These are phyloP conservation scores for Odontesthes bonariensis DNA, from an alignment of 2,113 vertebrate genomes.

Conservation along the genomic window DNA sequence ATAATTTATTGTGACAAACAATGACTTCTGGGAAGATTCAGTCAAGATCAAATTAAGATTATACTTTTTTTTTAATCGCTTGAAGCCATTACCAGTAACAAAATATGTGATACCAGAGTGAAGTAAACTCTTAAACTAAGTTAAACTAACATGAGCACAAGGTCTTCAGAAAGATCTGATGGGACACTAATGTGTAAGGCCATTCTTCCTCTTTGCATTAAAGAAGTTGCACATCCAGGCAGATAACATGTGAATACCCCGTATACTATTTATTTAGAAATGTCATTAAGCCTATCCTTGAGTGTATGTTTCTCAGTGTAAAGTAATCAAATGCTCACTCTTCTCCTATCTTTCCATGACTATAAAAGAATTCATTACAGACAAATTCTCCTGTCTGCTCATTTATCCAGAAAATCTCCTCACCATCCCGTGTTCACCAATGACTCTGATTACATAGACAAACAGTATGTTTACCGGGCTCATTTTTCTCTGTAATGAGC, in stretches of 20 bases:
- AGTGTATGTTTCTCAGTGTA: not conserved
- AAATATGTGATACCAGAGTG: too few species aligned
- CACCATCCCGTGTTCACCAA: slow-evolving; percentile 55
- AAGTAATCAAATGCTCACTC: not conserved
- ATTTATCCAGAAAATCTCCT: slow-evolving; percentile 73
- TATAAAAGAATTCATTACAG: slow-evolving; percentile 45
- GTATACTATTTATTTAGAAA: not conserved
- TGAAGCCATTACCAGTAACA: too few species aligned
- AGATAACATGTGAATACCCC: slow-evolving; percentile 13
- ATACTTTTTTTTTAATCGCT: not conserved
- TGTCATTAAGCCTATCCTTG: not conserved
- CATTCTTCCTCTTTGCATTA: not conserved
- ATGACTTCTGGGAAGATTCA: slow-evolving; percentile 28
- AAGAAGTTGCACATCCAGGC: not conserved
- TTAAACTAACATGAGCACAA: not conserved
- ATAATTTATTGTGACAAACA: slow-evolving; percentile 45
- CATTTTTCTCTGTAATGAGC: slow-evolving; percentile 70
- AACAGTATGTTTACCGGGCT: slow-evolving; percentile 74
- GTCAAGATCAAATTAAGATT: slow-evolving; percentile 24
- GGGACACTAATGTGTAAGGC: not conserved
- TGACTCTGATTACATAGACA: slow-evolving; percentile 72
- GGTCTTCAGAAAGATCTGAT: not conserved
- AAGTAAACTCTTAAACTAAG: too few species aligned
- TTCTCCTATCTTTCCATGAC: not conserved
- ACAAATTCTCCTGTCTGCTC: slow-evolving; percentile 58